Percentiles rank a stretch among this genome's conserved stretches.
Evolutionary conservation across 2,797 vertebrate species (phyloP).

Genomic region (Oryzias dopingdopingensis): DNA sequence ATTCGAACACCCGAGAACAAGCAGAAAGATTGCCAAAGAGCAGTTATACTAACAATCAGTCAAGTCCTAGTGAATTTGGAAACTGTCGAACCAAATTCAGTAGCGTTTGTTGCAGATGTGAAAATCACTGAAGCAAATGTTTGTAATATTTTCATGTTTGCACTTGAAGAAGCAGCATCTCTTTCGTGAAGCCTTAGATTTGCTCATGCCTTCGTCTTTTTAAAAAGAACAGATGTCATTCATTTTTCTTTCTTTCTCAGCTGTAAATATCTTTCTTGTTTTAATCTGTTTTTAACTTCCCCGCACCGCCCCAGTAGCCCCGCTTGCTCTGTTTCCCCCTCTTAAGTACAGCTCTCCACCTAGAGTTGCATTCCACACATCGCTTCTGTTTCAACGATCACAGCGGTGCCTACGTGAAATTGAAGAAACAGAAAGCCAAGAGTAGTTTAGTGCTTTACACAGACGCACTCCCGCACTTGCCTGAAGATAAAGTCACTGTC

Average conservation of each 20-base stretch:
- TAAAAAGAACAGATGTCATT: conserved; percentile 1
- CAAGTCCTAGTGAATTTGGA: conserved; percentile 64
- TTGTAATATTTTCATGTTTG: conserved; percentile 59
- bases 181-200: conserved; percentile 86
- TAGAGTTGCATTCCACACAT: conserved; percentile 75
- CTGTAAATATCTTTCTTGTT: conserved; percentile 38
- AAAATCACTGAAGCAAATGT: conserved; percentile 72
- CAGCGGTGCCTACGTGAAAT: conserved; percentile 79
- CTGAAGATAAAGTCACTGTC: conserved; percentile 51
- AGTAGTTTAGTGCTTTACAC: conserved; percentile 52
- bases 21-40: conserved; percentile 88
- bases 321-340: conserved; percentile 47
- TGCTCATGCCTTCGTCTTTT: conserved; percentile 70
- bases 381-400: conserved; percentile 76
- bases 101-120: conserved; percentile 74
- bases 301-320: conserved; percentile 35
- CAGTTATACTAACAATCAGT: conserved; percentile 64
- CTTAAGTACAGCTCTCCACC: conserved; percentile 55
- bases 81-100: conserved; percentile 69
- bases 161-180: conserved; percentile 77
- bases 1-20: conserved; percentile 29
- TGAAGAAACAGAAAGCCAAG: conserved; percentile 57
- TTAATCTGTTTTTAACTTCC: conserved; percentile 24
- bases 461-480: conserved; percentile 34
- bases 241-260: conserved; percentile 10